phyloP scores from a whole-genome alignment of 1,140 invertebrate species.

The Holcopasites calliopsidis region DNA sequence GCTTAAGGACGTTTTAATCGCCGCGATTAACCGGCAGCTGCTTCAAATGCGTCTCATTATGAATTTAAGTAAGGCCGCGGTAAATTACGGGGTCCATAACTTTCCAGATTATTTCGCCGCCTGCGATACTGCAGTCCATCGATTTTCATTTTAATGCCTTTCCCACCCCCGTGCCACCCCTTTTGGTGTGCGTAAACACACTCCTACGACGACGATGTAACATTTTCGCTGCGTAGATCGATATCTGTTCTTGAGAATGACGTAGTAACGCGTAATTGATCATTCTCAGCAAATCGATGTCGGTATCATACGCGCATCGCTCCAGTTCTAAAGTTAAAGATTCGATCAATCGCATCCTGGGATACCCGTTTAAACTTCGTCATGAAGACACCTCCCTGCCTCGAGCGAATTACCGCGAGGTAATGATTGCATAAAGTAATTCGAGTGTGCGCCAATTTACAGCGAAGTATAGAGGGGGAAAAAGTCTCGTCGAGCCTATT shows the following conservation, averaged over 20 bases:
- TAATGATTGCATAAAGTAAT: conserved; percentile 23
- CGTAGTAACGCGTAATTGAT: conserved; percentile 14
- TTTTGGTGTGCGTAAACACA: background rate
- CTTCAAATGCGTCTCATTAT: conserved; percentile 69
- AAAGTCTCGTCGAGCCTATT: conserved; percentile 27
- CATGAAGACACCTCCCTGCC: too few species aligned
- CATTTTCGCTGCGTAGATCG: background rate
- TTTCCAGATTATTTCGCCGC: conserved; percentile 60
- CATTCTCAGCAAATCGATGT: too few species aligned
- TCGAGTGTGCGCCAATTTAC: conserved; percentile 32
- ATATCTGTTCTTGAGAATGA: conserved; percentile 9
- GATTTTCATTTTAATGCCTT: conserved; percentile 62
- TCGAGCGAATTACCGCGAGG: background rate
- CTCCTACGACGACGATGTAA: conserved; percentile 2
- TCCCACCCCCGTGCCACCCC: background rate
- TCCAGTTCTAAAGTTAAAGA: too few species aligned
- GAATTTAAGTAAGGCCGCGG: conserved; percentile 62
- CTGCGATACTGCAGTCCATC: conserved; percentile 58
- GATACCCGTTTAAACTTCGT: background rate
- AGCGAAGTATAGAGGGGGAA: conserved; percentile 9
- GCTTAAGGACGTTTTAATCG: conserved; percentile 69
- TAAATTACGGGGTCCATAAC: conserved; percentile 66
- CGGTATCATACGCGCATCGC: too few species aligned
- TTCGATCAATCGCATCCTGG: background rate
- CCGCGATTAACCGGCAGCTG: conserved; percentile 70